These are phyloP conservation scores for Drosophila nebulosa DNA, from an alignment of 1,140 invertebrate genomes.

Conservation along the genomic window DNA sequence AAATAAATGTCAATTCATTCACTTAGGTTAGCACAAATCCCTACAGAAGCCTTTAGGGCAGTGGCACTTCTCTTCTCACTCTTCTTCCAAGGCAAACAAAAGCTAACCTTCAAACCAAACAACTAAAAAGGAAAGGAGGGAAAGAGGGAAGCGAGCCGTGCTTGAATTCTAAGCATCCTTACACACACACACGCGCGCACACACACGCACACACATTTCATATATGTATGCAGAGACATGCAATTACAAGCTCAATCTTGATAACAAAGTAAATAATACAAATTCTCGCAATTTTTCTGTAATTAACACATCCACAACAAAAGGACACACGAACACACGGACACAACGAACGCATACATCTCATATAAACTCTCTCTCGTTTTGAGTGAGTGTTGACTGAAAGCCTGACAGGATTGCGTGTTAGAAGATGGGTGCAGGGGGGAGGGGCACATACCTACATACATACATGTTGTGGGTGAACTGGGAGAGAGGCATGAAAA, in stretches of 20 bases:
- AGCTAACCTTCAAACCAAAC: constrained; percentile 24
- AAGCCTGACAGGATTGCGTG: constrained; percentile 59
- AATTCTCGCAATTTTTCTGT: constrained; percentile 76
- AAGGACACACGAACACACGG: constrained; percentile 18
- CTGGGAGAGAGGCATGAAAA: constrained; percentile 57
- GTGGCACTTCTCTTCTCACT: constrained; percentile 7
- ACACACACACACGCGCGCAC: constrained; percentile 3
- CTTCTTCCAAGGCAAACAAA: neutral
- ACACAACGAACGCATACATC: constrained; percentile 4
- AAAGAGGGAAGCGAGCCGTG: constrained; percentile 2
- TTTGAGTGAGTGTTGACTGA: constrained; percentile 51
- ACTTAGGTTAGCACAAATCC: neutral
- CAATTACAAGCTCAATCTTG: constrained; percentile 49
- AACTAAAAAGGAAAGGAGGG: no score
- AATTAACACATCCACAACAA: constrained; percentile 69
- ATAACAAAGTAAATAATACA: constrained; percentile 77
- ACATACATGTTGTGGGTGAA: neutral
- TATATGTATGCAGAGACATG: constrained; percentile 10
- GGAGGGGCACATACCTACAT: neutral
- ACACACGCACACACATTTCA: neutral
- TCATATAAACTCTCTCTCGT: constrained; percentile 36
- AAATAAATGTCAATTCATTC: neutral
- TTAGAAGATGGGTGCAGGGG: neutral
- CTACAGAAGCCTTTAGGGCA: neutral
- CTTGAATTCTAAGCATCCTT: constrained; percentile 5